Base-by-base conservation (phyloP, 2,113 vertebrate species). In the Phaethon lepturus region DNA sequence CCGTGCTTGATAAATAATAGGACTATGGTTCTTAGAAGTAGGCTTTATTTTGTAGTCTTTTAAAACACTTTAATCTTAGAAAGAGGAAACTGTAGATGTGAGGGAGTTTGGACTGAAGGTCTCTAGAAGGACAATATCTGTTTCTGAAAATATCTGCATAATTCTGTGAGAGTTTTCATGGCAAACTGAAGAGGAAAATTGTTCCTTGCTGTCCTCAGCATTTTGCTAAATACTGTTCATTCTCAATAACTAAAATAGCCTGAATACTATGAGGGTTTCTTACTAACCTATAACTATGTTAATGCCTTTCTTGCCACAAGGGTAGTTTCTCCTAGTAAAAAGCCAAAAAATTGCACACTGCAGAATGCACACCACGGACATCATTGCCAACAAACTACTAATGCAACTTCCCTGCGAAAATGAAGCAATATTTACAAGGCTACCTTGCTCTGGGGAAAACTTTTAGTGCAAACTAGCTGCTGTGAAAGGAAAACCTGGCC, bases 241-340 rank as follows among this genome's bases (percentile, higher is more conserved):
- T 94, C 58, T 22, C 91, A 69, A 76, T 72, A 94, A 56, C 86
- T 90, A 63, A 92, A 95, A 86, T 63, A 90, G 64, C 71, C 68
- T 63, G 53, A 81, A 89, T 93, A 64, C 66, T 66, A 75, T 4
- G 19, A 94, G 58, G 56, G 25, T 38, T 93, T 75, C 90, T 80
- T 67, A 24, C 79, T 78, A 94, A 64, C 93, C 85, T 88, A 28
- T 91, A 87, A 80, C 75, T 90, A 66, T 49, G 49, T 71, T 91
- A 86, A 80, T 91, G 50, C 55, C 45, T 88, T 86, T 79, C 82
- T 90, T 75, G 49, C 89, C 94, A 83, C 81, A 86, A 66, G 49
- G 44, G 22, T 53, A 73, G 28, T 56, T 79, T 72, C 69, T 90
- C 62, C 72, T 40, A 69, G 49, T 67, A 58, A 76, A 93, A 88